phyloP scores from a whole-genome alignment of 1,140 invertebrate species.

The Orchesella cincta region DNA sequence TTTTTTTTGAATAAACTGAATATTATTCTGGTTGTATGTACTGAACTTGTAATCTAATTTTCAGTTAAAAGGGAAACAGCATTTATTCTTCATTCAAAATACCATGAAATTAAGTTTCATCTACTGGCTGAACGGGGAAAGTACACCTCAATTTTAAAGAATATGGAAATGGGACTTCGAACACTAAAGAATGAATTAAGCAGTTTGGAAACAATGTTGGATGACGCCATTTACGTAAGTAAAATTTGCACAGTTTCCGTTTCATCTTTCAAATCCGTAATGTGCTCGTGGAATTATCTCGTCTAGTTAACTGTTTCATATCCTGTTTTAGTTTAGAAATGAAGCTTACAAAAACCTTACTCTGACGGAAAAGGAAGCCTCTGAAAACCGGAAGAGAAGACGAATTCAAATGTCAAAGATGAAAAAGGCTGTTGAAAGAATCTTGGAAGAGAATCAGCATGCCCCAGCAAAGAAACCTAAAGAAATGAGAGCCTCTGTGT shows the following conservation, averaged over 20 bases:
- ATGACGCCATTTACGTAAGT: slow-evolving; percentile 22
- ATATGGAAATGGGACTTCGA: slow-evolving; percentile 21
- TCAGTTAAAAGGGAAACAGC: slow-evolving; percentile 28
- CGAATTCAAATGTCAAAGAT: slow-evolving; percentile 48
- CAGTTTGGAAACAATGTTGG: slow-evolving; percentile 30
- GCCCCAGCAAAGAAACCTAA: background rate
- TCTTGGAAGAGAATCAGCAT: slow-evolving; percentile 45
- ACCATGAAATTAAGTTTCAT: slow-evolving; percentile 18
- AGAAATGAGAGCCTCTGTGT: background rate
- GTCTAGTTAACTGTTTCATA: background rate
- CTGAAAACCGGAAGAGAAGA: slow-evolving; percentile 41
- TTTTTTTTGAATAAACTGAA: background rate
- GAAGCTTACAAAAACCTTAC: slow-evolving; percentile 42
- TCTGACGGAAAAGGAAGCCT: slow-evolving; percentile 45
- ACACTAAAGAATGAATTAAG: slow-evolving; percentile 4
- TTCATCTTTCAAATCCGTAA: background rate
- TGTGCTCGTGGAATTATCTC: too few relatives aligned
- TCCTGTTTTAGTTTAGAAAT: slow-evolving; percentile 41
- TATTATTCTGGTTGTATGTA: background rate
- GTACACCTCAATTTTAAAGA: slow-evolving; percentile 21
- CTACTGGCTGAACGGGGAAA: slow-evolving; percentile 11
- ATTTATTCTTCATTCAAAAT: slow-evolving; percentile 27
- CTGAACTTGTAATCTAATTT: too few relatives aligned
- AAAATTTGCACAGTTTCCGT: background rate
- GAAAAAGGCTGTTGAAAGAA: slow-evolving; percentile 48